A percentile compares a stretch with the other conserved stretches of the same genome.
These are phyloP conservation scores for Allophyes oxyacanthae DNA, from an alignment of 2,888 invertebrate species.

Conservation along the genomic window DNA sequence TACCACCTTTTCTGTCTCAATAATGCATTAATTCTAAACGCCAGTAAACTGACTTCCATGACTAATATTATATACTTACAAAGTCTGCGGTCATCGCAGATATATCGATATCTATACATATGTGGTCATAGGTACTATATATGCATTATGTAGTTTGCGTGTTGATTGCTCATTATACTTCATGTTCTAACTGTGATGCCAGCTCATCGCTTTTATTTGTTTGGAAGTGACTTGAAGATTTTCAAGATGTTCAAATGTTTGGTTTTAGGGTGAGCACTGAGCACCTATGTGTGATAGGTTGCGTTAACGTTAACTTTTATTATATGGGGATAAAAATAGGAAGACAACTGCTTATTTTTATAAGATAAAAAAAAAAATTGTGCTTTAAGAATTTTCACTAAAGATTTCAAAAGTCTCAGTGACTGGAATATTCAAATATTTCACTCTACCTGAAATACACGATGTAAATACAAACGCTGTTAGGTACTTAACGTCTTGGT, in stretches of 20 bases:
- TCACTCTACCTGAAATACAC: too few species aligned
- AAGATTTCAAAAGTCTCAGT: too few species aligned
- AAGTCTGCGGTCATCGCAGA: constrained; percentile 43
- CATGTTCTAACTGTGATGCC: constrained; percentile 21
- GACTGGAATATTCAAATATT: too few species aligned
- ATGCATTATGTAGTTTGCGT: constrained; percentile 37
- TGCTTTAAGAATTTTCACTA: not conserved
- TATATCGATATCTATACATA: constrained; percentile 23
- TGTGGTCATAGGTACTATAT: constrained; percentile 14
- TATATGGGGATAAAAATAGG: not conserved
- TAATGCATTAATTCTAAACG: constrained; percentile 36
- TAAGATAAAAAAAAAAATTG: too few species aligned
- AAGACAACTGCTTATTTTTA: constrained; percentile 5
- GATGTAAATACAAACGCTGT: too few species aligned
- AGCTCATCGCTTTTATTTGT: constrained; percentile 13
- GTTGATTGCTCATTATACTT: constrained; percentile 48
- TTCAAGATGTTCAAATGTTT: not conserved
- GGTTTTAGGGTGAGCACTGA: not conserved
- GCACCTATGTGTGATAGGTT: constrained; percentile 18
- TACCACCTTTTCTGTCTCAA: constrained; percentile 1
- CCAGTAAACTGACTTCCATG: constrained; percentile 35
- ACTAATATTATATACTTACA: constrained; percentile 43
- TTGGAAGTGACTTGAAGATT: constrained; percentile 1
- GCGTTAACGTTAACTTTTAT: constrained; percentile 6
- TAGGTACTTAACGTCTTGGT: not conserved